A percentile compares a stretch with the other conserved stretches of the same genome.
Conservation (phyloP, 2,888 invertebrate genomes). For the Drosophila greeni region DNA sequence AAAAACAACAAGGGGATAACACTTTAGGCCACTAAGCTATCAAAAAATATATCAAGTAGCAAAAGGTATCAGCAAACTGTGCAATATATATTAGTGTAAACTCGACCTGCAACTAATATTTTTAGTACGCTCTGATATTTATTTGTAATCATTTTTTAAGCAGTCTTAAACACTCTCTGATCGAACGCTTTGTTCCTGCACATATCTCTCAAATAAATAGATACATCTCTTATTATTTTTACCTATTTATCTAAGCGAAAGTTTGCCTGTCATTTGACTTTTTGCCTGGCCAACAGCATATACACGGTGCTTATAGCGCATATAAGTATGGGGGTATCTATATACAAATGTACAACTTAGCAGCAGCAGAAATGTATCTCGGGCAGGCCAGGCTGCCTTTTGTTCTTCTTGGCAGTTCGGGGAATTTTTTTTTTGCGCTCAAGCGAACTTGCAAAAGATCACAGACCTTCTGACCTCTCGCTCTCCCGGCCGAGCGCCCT, state of each 20-base stretch:
- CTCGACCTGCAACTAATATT: neutral
- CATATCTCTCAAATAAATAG: conserved; percentile 6
- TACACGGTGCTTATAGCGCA: conserved; percentile 25
- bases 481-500: conserved; percentile 41
- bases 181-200: neutral
- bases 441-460: conserved; percentile 64
- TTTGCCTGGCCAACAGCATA: conserved; percentile 57
- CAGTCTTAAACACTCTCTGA: neutral
- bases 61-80: conserved; percentile 4
- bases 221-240: conserved; percentile 24
- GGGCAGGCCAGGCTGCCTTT: conserved; percentile 43
- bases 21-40: neutral
- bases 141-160: neutral
- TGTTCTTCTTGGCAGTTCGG: conserved; percentile 48
- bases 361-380: conserved; percentile 42
- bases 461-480: conserved; percentile 74
- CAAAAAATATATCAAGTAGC: conserved; percentile 8
- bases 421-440: conserved; percentile 45
- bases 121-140: neutral
- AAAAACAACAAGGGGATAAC: conserved; percentile 20
- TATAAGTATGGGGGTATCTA: conserved; percentile 6
- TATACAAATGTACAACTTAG: conserved; percentile 21
- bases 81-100: neutral
- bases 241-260: conserved; percentile 37
- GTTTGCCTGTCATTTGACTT: conserved; percentile 69